Percentiles rank a stretch among this genome's conserved stretches.
Evolutionary conservation across 2,113 vertebrate genomes (phyloP).

Genomic region (Ibidorhyncha struthersii): DNA sequence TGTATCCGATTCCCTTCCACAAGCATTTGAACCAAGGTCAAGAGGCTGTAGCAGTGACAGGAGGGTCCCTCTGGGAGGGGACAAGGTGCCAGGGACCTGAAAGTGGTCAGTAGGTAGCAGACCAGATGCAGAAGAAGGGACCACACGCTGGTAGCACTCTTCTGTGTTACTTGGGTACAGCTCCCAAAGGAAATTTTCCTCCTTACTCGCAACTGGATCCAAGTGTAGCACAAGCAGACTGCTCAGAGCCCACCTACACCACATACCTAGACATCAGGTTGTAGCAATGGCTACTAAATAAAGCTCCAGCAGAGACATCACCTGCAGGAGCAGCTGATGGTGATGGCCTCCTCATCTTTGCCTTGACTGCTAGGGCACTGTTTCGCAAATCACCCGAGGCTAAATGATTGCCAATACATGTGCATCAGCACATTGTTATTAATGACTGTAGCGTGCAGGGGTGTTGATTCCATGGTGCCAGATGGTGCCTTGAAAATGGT

Average conservation of each 20-base stretch:
- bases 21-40: neutral
- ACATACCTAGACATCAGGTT: neutral
- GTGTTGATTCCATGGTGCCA: neutral
- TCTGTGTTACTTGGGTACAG: no score
- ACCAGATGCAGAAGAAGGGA: neutral
- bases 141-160: neutral
- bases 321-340: neutral
- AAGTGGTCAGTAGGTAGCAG: neutral
- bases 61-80: neutral
- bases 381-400: neutral
- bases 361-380: neutral
- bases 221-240: fast-evolving
- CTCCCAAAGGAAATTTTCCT: neutral
- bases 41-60: neutral
- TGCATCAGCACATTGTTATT: neutral
- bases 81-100: neutral
- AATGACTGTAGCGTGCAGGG: neutral
- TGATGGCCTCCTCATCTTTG: fast-evolving
- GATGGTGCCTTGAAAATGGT: constrained; percentile 3
- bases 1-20: fast-evolving
- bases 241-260: no score
- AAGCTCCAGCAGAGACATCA: neutral
- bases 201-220: neutral
- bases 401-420: neutral
- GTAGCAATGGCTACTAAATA: neutral